Evolutionary conservation across 92 coral and sea anemone genomes (phyloP).

Genomic region (Porites rus): DNA sequence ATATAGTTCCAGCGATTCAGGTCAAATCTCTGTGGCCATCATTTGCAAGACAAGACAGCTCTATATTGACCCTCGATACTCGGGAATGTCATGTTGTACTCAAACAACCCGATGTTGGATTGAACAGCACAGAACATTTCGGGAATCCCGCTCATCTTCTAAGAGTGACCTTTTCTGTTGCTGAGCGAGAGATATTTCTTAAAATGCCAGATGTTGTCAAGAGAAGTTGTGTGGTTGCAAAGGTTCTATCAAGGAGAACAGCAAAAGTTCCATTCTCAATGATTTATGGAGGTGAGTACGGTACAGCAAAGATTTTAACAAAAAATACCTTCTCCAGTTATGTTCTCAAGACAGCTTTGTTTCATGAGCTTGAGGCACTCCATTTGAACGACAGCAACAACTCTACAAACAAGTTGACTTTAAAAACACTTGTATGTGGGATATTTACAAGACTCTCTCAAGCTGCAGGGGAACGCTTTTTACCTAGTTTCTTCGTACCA

Average conservation of each 20-base stretch:
- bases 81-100: conserved; percentile 36
- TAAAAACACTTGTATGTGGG: conserved; percentile 38
- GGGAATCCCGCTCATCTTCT: conserved; percentile 45
- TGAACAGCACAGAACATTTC: conserved; percentile 25
- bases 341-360: conserved; percentile 40
- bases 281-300: neutral
- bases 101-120: conserved; percentile 47
- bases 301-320: neutral
- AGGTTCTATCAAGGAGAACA: conserved; percentile 41
- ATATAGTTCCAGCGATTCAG: conserved; percentile 54
- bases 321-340: conserved; percentile 5
- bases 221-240: conserved; percentile 43
- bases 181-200: conserved; percentile 40
- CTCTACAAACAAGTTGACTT: conserved; percentile 23
- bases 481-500: conserved; percentile 55
- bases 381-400: conserved; percentile 11
- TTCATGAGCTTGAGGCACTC: conserved; percentile 30
- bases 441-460: conserved; percentile 37
- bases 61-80: conserved; percentile 28
- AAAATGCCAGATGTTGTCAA: conserved; percentile 32
- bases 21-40: conserved; percentile 44
- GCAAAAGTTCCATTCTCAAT: conserved; percentile 24
- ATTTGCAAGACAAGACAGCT: conserved; percentile 44
- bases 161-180: conserved; percentile 53
- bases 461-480: conserved; percentile 13